Evolutionary conservation across 2,888 invertebrate species (phyloP), one percentile per base, ranked within the genome.

Genomic region (Saturnia pavonia): DNA sequence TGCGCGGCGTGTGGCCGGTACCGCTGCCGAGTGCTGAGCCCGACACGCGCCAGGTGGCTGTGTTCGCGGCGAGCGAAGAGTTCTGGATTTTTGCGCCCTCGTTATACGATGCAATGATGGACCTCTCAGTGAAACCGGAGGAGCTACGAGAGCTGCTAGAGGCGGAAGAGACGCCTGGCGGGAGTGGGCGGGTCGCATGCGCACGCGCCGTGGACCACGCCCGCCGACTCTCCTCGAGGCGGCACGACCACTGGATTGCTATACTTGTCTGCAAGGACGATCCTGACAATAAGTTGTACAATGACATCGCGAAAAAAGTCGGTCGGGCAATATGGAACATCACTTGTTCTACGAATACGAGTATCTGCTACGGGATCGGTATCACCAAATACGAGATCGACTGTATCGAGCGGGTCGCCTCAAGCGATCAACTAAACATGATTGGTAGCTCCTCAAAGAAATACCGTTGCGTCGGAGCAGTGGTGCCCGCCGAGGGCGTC

Each of bases 231-330:
- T 51, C 75, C 6, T 67, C 45, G 3, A 45, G 71, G 16, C 19
- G 72, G 7, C 65, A 73, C n/a, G 34, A 14, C 14, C 70, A 71
- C 66, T 40, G 66, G 9, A 65, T 68, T 0, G 22, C 9, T 22
- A 60, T 76, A 22, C 74, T 73, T 48, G 8, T 77, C 4, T 86
- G 82, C 72, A 1, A n/a, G 1, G 71, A 73, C 8, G 80, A 80
- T 22, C 71, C 72, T 0, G 70, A 74, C 1, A 27, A 19, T 8
- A 34, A 34, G 9, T 1, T 11, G 11, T 69, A 69, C 42, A 11
- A 43, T 7, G 43, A 54, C 19, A 7, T 69, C 16, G 54, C 42
- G 14, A 16, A 16, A 3, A 43, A 43, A 42, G 42, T 69, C 9
- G 60, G 57, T 40, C 9, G 0, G 0, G n/a, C 0, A 9, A 19